phyloP scores from a whole-genome alignment of 2,113 vertebrate genomes.

The Lutjanus erythropterus region DNA sequence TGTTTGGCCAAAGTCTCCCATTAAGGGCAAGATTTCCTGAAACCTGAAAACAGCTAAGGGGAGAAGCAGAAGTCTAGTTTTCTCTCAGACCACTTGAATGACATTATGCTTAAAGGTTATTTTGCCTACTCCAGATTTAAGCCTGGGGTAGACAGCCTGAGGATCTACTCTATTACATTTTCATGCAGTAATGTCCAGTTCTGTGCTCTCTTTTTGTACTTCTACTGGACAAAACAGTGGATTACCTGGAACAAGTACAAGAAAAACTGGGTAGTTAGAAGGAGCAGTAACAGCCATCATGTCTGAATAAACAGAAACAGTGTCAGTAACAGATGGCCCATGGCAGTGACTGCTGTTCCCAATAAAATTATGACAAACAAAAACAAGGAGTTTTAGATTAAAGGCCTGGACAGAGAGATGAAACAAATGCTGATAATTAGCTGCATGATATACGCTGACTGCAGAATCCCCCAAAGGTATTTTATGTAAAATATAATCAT shows the following conservation, averaged over 20 bases:
- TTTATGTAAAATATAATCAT: not conserved
- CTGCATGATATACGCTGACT: not conserved
- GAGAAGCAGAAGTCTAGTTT: too few relatives aligned
- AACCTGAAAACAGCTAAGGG: too few relatives aligned
- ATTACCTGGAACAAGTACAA: not conserved
- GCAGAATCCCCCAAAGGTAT: not conserved
- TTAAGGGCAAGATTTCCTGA: too few relatives aligned
- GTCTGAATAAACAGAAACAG: not conserved
- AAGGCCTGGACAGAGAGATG: not conserved
- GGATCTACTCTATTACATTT: not conserved
- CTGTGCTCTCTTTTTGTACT: not conserved
- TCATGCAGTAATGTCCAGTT: slow-evolving; percentile 1
- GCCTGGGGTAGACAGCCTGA: not conserved
- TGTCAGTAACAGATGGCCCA: not conserved
- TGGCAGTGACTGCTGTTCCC: not conserved
- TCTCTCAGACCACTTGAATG: too few relatives aligned
- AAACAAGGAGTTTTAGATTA: not conserved
- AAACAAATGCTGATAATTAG: not conserved
- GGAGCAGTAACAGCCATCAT: not conserved
- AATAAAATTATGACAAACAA: not conserved
- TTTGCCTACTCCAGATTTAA: too few relatives aligned
- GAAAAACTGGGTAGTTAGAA: not conserved
- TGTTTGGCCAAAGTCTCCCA: too few relatives aligned
- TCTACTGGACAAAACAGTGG: not conserved
- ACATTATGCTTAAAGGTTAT: too few relatives aligned